phyloP scores from a whole-genome alignment of 2,888 invertebrate species.

The Metacarcinus magister region DNA sequence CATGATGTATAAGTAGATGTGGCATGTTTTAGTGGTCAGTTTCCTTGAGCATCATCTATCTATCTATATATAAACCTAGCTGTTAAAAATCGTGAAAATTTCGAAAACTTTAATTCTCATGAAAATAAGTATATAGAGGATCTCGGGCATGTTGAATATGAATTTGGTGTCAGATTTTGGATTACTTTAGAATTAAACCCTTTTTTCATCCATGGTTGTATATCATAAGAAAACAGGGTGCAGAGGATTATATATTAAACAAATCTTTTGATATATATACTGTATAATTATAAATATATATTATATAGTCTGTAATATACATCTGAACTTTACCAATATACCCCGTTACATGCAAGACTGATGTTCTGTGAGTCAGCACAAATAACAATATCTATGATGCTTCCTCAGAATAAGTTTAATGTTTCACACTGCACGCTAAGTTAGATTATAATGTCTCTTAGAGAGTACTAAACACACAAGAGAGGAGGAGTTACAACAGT shows the following conservation, averaged over 20 bases:
- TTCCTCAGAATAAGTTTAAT: not conserved
- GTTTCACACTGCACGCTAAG: not conserved
- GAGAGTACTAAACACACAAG: not conserved
- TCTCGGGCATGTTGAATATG: too few species aligned
- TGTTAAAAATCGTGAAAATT: too few species aligned
- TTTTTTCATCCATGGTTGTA: too few species aligned
- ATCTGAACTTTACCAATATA: not conserved
- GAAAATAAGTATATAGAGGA: too few species aligned
- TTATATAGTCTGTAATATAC: not conserved
- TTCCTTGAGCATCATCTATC: too few species aligned
- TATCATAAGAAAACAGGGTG: too few species aligned
- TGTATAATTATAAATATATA: not conserved
- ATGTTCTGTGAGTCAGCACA: not conserved
- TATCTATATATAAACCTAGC: too few species aligned
- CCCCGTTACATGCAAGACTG: not conserved
- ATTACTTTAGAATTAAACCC: too few species aligned
- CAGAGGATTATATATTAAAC: not conserved
- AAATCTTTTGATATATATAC: not conserved
- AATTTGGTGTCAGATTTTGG: too few species aligned
- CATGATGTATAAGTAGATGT: too few species aligned
- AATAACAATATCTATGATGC: not conserved
- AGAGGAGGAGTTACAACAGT: not conserved
- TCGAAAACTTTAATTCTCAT: too few species aligned
- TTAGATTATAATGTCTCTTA: not conserved
- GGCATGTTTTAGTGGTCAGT: too few species aligned